Base-by-base conservation (phyloP, 2,888 invertebrate species). In the Drosophila formosana region DNA sequence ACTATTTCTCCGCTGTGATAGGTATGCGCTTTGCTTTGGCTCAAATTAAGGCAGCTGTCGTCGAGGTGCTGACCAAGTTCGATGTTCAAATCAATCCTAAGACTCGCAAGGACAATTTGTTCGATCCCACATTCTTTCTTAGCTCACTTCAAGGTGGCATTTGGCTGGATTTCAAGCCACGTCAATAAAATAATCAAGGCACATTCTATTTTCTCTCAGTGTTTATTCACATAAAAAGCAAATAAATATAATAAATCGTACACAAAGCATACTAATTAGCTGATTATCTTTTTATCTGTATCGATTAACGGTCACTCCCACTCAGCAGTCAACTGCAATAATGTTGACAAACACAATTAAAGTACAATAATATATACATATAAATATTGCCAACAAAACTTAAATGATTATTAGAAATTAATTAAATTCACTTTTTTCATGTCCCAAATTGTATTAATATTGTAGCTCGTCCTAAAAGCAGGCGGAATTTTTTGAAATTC, bases 11-110 rank as follows among this genome's bases (percentile, higher is more conserved):
- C 41, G 5, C 2, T 4, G 9, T 47, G 3, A 3, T 6, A 91
- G 92, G 93, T 39, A 91, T 90, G 90, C 90, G 88, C 13, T 93
- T 92, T 78, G 92, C 92, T 5, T 2, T 89, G 23, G 72, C 82
- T 0, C 92, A 92, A 78, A 75, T 90, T 0, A 93, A 92, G 75
- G 87, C 89, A 0, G 91, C 90, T 1, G n/a, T 91, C 0, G 89
- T 88, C 11, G 89, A 90, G 62, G 67, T 93, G 39, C 23, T 93
- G 0, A 78, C 73, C 28, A 91, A 91, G 39, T 93, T 91, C 60
- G 82, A 90, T 52, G 65, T 93, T 4, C 80, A 66, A 23, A 79
- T 90, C 4, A 92, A 91, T 79, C 78, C 80, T 32, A 91, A 88
- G 66, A 91, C 90, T 1, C 88, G 89, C 45, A 83, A 72, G 63